Conservation (phyloP, 2,797 vertebrate species). For the Acrossocheilus fasciatus region DNA sequence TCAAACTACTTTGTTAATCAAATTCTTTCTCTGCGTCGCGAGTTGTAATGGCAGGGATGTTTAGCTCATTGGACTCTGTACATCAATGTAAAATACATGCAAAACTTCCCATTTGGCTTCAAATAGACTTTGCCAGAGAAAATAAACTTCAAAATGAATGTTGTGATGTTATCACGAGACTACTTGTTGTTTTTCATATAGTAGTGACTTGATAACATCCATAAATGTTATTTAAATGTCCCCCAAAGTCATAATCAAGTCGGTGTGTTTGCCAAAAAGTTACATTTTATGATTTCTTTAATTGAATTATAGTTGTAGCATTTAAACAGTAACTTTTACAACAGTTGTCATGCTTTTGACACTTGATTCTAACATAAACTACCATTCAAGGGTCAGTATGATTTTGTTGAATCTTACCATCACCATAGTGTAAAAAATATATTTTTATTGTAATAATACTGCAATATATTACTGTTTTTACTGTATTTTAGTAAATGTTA, state of each 20-base stretch:
- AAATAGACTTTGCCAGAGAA: background rate
- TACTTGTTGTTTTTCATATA: background rate
- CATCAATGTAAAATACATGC: conserved; percentile 32
- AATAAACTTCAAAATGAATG: background rate
- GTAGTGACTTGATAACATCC: background rate
- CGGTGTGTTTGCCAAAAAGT: background rate
- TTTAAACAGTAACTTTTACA: background rate
- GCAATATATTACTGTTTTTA: too few relatives aligned
- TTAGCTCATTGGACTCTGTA: background rate
- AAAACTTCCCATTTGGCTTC: background rate
- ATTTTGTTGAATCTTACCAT: background rate
- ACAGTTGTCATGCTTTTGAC: background rate
- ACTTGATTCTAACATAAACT: background rate
- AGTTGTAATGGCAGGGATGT: conserved; percentile 3
- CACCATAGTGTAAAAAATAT: background rate
- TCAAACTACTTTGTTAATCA: conserved; percentile 47
- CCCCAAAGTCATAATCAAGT: background rate
- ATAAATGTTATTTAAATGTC: background rate
- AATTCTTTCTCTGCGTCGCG: background rate
- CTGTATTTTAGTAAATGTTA: background rate
- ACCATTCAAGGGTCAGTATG: background rate
- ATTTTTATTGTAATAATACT: background rate
- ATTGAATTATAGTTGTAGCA: background rate
- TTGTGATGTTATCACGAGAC: background rate
- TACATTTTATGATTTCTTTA: background rate